phyloP scores from a whole-genome alignment of 1,140 invertebrate species.

The Hycleus cichorii region DNA sequence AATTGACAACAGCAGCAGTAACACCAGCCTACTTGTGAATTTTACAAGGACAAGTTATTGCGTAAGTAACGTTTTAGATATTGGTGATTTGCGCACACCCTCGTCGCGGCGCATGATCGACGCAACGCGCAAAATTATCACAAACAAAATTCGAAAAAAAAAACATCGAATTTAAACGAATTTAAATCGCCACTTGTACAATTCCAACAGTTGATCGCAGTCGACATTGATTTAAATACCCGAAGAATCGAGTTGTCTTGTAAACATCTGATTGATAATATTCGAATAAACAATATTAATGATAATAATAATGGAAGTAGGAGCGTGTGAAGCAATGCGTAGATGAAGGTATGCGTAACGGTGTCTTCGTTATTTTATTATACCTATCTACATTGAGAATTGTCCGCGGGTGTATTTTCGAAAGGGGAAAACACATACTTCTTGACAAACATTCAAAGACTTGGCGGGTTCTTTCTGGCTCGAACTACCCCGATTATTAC shows the following conservation, averaged over 20 bases:
- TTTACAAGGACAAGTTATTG: constrained; percentile 37
- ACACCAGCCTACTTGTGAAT: background rate
- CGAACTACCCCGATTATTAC: constrained; percentile 36
- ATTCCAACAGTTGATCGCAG: too few species aligned
- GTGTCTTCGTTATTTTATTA: constrained; percentile 22
- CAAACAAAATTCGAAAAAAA: background rate
- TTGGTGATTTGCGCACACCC: constrained; percentile 35
- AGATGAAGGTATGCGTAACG: constrained; percentile 31
- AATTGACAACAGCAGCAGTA: background rate
- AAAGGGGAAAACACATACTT: constrained; percentile 24
- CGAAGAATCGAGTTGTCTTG: background rate
- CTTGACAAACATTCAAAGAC: constrained; percentile 30
- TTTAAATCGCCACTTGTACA: background rate
- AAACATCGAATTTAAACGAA: background rate
- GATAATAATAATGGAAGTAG: too few species aligned
- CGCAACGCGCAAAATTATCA: too few species aligned
- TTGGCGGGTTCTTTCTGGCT: constrained; percentile 34
- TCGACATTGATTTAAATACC: background rate
- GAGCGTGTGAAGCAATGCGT: background rate
- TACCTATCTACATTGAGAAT: too few species aligned
- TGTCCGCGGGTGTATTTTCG: constrained; percentile 17
- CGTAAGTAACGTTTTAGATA: constrained; percentile 37
- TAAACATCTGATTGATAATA: too few species aligned
- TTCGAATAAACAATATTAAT: too few species aligned
- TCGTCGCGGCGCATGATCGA: constrained; percentile 28